These are phyloP conservation scores for Drosophila littoralis DNA, from an alignment of 1,140 invertebrate genomes.

Conservation along the genomic window DNA sequence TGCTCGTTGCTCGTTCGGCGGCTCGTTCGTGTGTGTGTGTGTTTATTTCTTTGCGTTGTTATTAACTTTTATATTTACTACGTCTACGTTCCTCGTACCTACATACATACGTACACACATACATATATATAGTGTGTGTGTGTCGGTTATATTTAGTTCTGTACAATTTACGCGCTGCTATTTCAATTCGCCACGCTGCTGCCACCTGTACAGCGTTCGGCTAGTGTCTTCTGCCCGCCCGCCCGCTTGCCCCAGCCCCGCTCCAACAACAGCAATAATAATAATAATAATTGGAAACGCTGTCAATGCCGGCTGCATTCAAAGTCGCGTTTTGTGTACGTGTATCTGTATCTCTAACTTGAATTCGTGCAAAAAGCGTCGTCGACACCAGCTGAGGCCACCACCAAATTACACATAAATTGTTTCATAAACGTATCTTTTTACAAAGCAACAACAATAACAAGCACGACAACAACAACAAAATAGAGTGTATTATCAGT, in stretches of 20 bases:
- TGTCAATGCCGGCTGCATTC: slow-evolving; percentile 50
- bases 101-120: not conserved
- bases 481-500: slow-evolving; percentile 56
- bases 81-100: slow-evolving; percentile 31
- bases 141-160: slow-evolving; percentile 61
- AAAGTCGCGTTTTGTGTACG: slow-evolving; percentile 41
- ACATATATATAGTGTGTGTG: slow-evolving; percentile 47
- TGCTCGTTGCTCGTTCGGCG: slow-evolving; percentile 23
- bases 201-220: slow-evolving; percentile 64
- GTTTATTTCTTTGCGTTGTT: slow-evolving; percentile 76
- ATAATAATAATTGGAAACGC: slow-evolving; percentile 38
- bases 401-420: slow-evolving; percentile 26
- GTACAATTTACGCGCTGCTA: slow-evolving; percentile 53
- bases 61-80: slow-evolving; percentile 79
- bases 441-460: slow-evolving; percentile 23
- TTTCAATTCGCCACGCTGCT: slow-evolving; percentile 52
- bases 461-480: slow-evolving; percentile 6
- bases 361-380: slow-evolving; percentile 26
- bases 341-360: slow-evolving; percentile 32
- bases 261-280: slow-evolving; percentile 12
- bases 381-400: slow-evolving; percentile 2
- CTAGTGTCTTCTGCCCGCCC: slow-evolving; percentile 8
- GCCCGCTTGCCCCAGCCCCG: slow-evolving; percentile 3
- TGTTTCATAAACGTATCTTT: slow-evolving; percentile 36
- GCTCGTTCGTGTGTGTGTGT: slow-evolving; percentile 37